Conservation (phyloP, 2,113 vertebrate species). For the Antennarius striatus region DNA sequence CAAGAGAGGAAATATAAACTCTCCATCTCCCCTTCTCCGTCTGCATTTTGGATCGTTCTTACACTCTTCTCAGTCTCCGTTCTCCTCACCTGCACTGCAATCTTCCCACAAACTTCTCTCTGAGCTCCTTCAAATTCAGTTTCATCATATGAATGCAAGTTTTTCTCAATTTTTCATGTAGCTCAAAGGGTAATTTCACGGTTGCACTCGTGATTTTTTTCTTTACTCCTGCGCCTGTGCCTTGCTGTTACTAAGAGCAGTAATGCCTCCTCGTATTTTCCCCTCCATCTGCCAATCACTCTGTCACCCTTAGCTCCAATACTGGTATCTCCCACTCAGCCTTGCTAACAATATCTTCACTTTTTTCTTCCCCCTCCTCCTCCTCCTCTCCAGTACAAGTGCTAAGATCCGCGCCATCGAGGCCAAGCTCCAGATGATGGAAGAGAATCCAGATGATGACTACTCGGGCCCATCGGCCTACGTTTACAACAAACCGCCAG, state of each 20-base stretch:
- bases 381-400: constrained; percentile 81
- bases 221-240: background rate
- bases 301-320: constrained; percentile 1
- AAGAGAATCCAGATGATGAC: constrained; percentile 92
- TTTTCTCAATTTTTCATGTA: background rate
- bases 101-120: constrained; percentile 24
- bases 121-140: constrained; percentile 26
- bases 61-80: background rate
- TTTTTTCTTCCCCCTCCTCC: background rate
- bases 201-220: constrained; percentile 17
- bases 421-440: constrained; percentile 99
- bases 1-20: constrained; percentile 44
- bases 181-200: too few relatives aligned
- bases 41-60: background rate
- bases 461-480: constrained; percentile 88
- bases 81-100: constrained; percentile 30
- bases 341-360: background rate
- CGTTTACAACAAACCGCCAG: constrained; percentile 92
- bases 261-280: constrained; percentile 8
- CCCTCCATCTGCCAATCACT: constrained; percentile 41
- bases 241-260: constrained; percentile 2
- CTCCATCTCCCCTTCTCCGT: constrained; percentile 6
- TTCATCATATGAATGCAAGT: constrained; percentile 37
- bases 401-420: constrained; percentile 98
- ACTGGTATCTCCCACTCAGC: constrained; percentile 30